These are phyloP conservation scores for Thinocorus orbignyianus DNA, from an alignment of 2,113 vertebrate species.

Conservation along the genomic window DNA sequence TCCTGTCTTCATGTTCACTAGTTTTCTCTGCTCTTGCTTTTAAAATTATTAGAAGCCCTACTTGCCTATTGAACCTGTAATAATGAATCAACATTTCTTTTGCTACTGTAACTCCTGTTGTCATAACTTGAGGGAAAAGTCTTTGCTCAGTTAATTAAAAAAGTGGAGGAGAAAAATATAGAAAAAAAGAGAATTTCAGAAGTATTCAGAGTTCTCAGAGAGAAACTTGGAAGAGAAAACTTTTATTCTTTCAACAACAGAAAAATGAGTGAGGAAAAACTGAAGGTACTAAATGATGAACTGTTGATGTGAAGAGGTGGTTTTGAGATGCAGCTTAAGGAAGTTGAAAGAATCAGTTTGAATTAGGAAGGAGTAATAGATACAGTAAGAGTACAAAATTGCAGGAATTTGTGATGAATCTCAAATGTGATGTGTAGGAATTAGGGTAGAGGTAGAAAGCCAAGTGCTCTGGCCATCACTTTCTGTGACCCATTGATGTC, in stretches of 20 bases:
- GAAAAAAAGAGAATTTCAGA: neutral
- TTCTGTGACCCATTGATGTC: neutral
- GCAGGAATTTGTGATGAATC: neutral
- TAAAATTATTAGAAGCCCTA: neutral
- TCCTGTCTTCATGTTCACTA: neutral
- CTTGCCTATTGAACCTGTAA: neutral
- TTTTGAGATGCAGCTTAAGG: neutral
- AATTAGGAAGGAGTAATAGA: neutral
- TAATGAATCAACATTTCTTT: neutral
- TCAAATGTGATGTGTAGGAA: neutral
- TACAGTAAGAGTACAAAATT: neutral
- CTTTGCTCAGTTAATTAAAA: neutral
- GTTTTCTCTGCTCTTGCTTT: neutral
- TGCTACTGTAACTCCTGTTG: neutral
- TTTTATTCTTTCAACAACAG: neutral
- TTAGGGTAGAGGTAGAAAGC: neutral
- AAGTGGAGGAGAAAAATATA: neutral
- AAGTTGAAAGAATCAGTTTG: neutral
- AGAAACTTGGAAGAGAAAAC: neutral
- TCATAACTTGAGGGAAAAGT: neutral
- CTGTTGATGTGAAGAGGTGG: neutral
- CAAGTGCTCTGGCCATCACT: neutral
- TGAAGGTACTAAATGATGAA: neutral
- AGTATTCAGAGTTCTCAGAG: neutral
- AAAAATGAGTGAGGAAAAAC: neutral